A percentile compares a stretch with the other conserved stretches of the same genome.
These are phyloP conservation scores for Anastatus disparis DNA, from an alignment of 1,140 invertebrate species.

Conservation along the genomic window DNA sequence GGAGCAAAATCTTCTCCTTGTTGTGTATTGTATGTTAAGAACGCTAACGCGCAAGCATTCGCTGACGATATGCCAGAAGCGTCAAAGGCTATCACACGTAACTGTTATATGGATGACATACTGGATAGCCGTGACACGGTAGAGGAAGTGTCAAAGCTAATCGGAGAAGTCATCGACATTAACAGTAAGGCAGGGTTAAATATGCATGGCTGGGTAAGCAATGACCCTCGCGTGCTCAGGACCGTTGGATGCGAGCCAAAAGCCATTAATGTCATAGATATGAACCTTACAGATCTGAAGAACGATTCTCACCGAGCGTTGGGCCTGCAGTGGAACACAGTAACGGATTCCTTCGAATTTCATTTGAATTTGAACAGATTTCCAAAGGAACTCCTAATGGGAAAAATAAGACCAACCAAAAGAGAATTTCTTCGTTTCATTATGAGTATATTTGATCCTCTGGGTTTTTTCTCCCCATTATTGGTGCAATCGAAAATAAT, in stretches of 20 bases:
- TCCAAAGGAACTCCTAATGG: not conserved
- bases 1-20: not conserved
- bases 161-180: slow-evolving; percentile 18
- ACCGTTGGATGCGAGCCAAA: too few relatives aligned
- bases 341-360: not conserved
- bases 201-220: not conserved
- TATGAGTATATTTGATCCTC: not conserved
- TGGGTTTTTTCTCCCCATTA: not conserved
- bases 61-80: not conserved
- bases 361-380: not conserved
- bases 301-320: not conserved
- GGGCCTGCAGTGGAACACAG: not conserved
- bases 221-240: not conserved
- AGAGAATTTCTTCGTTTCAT: not conserved
- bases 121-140: not conserved
- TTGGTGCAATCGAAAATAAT: not conserved
- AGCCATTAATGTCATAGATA: too few relatives aligned
- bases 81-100: not conserved
- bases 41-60: not conserved
- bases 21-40: not conserved
- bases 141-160: slow-evolving; percentile 43
- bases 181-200: not conserved
- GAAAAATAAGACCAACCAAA: not conserved
- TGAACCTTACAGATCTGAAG: not conserved
- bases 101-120: slow-evolving; percentile 7